Evolutionary conservation across 2,113 vertebrate genomes (phyloP), one percentile per base, ranked within the genome.

Genomic region (Perca flavescens): DNA sequence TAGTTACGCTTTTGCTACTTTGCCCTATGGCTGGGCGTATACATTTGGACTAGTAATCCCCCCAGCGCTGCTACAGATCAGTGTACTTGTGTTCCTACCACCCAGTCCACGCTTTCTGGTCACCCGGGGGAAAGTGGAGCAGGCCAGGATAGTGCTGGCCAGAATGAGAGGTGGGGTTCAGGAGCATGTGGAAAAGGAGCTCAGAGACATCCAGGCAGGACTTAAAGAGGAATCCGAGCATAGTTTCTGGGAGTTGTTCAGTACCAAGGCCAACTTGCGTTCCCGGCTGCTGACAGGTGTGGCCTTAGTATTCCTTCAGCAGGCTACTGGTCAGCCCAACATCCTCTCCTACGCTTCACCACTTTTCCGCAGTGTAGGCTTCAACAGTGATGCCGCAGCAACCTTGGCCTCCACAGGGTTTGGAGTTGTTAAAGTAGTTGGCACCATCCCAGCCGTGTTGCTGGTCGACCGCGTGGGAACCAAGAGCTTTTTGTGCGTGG

Each of bases 261-360:
- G 96, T 31, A 82, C 94, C 34, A 96, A 96, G 81, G 96, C 97
- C 89, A 99, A 99, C 91, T 96, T 99, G 94, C 96, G 97, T 31
- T 93, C 93, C 2, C 94, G 98, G 61, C 87, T 99, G 73, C 93
- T 97, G 34, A 97, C 97, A 14, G 98, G 97, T 1, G 90, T 96
- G 25, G 92, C 88, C 0, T 56, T 99, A 56, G 97, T 97, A 9
- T 97, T 99, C 92, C 97, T 99, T 87, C 96, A 98, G 81, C 98
- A 99, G 92, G 95, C 91, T 2, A 99, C 97, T 0, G 98, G 98
- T 4, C 98, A 99, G 81, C 97, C 98, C 46, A 99, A 98, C 88
- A 95, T 99, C 89, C 92, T 99, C 43, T 97, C 96, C 83, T 99
- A 99, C 13, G 97, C 98, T n/a, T 98, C 98, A 0, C 97, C 97